Evolutionary conservation across 1,140 invertebrate genomes (phyloP).

Genomic region (Streblospio benedicti): DNA sequence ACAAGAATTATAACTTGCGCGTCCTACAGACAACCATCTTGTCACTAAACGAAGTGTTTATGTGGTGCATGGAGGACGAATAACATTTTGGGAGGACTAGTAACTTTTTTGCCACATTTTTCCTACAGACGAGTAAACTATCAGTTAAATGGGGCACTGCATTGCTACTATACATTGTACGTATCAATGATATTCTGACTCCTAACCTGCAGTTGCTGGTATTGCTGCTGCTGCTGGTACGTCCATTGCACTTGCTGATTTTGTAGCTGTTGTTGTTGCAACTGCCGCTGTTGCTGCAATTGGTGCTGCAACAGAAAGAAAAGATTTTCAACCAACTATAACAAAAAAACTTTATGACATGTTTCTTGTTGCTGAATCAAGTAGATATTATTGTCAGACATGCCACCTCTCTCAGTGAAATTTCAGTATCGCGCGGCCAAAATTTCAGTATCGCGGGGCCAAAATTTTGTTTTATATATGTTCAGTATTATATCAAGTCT

Average conservation of each 20-base stretch:
- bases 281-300: conserved; percentile 12
- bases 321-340: background rate
- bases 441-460: conserved; percentile 20
- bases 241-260: conserved; percentile 20
- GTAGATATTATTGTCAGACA: background rate
- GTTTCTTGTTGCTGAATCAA: background rate
- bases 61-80: too few relatives aligned
- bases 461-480: too few relatives aligned
- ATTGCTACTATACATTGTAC: too few relatives aligned
- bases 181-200: too few relatives aligned
- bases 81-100: too few relatives aligned
- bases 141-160: too few relatives aligned
- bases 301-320: background rate
- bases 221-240: conserved; percentile 18
- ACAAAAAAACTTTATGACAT: background rate
- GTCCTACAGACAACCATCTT: too few relatives aligned
- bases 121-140: too few relatives aligned
- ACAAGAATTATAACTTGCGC: too few relatives aligned
- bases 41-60: too few relatives aligned
- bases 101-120: too few relatives aligned
- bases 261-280: conserved; percentile 19
- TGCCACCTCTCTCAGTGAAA: background rate
- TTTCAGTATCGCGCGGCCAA: background rate
- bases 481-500: too few relatives aligned
- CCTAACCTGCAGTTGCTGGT: background rate